A percentile compares a stretch with the other conserved stretches of the same genome.
Conservation (phyloP, 2,797 vertebrate species). For the Enteromius radiatus region DNA sequence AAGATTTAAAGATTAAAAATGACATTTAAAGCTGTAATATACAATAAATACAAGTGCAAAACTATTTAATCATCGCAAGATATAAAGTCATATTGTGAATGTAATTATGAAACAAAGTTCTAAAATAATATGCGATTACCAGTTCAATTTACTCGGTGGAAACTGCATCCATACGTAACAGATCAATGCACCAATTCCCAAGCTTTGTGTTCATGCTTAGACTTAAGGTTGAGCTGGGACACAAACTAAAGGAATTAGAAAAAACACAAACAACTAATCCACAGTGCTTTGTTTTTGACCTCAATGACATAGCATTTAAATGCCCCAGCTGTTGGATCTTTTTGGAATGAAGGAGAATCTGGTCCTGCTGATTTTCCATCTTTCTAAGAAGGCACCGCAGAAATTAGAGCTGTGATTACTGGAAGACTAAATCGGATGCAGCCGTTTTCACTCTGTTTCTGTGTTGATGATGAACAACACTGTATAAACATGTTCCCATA, state of each 20-base stretch:
- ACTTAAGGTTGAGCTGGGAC: constrained; percentile 8
- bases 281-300: constrained; percentile 60
- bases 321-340: constrained; percentile 33
- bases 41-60: neutral
- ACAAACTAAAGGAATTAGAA: constrained; percentile 62
- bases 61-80: neutral
- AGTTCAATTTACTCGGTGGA: neutral
- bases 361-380: constrained; percentile 42
- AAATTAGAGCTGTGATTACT: constrained; percentile 47
- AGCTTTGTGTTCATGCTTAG: neutral
- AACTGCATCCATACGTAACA: neutral
- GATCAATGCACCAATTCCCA: constrained; percentile 8
- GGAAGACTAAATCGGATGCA: constrained; percentile 43
- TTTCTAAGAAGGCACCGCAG: constrained; percentile 36
- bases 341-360: constrained; percentile 30
- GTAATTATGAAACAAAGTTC: neutral
- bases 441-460: neutral
- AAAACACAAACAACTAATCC: constrained; percentile 65
- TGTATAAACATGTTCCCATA: constrained; percentile 2
- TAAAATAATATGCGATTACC: neutral
- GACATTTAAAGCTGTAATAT: neutral
- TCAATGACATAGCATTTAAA: constrained; percentile 21
- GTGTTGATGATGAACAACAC: constrained; percentile 13
- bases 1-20: neutral
- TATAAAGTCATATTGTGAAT: neutral